These are phyloP conservation scores for Choreutis nemorana DNA, from an alignment of 2,888 invertebrate genomes.

Conservation along the genomic window DNA sequence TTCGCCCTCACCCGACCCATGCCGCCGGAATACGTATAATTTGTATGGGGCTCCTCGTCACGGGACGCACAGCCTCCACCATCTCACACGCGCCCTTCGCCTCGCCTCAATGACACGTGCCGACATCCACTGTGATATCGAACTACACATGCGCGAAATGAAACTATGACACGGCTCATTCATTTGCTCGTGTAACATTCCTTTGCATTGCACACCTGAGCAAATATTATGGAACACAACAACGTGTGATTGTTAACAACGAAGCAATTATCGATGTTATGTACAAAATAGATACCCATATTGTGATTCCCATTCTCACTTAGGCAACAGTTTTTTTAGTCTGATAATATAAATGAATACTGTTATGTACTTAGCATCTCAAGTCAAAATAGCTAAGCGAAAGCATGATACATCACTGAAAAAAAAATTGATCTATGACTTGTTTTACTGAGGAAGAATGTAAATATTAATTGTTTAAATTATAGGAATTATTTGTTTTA, in stretches of 20 bases:
- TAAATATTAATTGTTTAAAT: too few relatives aligned
- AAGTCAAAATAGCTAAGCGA: too few relatives aligned
- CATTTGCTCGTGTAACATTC: slow-evolving; percentile 36
- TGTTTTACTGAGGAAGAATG: too few relatives aligned
- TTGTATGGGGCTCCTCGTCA: slow-evolving; percentile 11
- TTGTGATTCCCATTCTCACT: too few relatives aligned
- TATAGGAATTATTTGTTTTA: too few relatives aligned
- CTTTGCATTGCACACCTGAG: slow-evolving; percentile 46
- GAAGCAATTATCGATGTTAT: slow-evolving; percentile 37
- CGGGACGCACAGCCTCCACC: slow-evolving; percentile 40
- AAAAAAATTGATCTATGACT: too few relatives aligned
- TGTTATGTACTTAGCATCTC: too few relatives aligned
- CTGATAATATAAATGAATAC: too few relatives aligned
- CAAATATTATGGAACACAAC: slow-evolving; percentile 53
- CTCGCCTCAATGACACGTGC: slow-evolving; percentile 38
- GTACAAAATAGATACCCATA: too few relatives aligned
- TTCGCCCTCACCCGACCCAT: slow-evolving; percentile 17
- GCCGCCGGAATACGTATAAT: not conserved
- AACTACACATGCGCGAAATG: slow-evolving; percentile 57
- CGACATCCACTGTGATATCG: slow-evolving; percentile 44
- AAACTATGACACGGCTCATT: slow-evolving; percentile 35
- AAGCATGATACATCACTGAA: too few relatives aligned
- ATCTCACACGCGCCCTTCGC: slow-evolving; percentile 20
- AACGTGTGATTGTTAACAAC: slow-evolving; percentile 41
- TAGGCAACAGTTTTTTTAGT: too few relatives aligned